Base-by-base conservation (phyloP, 1,140 invertebrate genomes). In the Pectinophora gossypiella region DNA sequence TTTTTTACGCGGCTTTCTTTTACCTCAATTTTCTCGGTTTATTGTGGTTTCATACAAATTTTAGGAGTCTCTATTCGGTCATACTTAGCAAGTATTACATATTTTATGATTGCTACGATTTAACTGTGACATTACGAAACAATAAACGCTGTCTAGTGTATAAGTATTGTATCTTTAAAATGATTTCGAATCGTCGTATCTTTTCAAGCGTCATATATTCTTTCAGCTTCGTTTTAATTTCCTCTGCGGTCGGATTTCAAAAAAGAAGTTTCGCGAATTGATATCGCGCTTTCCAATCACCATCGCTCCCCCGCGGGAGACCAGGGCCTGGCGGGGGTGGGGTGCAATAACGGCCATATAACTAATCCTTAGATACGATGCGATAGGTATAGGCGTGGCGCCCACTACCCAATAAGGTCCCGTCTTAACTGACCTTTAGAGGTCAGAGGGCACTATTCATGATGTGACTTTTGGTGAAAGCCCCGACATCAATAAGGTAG, bases 21-120 rank as follows among this genome's bases (percentile, higher is more conserved):
- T 68, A 72, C 77, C 71, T 82, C 70, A 69, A 76, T 78, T 76
- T 71, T 74, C 56, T 56, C 51, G 35, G 61, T 80, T 76, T 76
- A 80, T 74, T 74, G 72, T 73, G 58, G 48, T 65, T 76, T 78
- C 69, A 70, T 75, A 80, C 66, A 76, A 76, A 74, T 76, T 70
- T 70, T 57, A 66, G 56, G 51, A 56, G 59, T 54, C 47, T 64
- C 56, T 56, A 61, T 69, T 68, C 56, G 54, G 60, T 69, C 69
- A 51, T 56, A 59, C 61, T 70, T 64, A 71, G 69, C 51, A 46
- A 59, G 50, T 63, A 67, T 67, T 66, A 49, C 42, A 3, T 20
- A 40, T 40, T 40, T 16, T 16, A n/a, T 32, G n/a, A n/a, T n/a
- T 6, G 23, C 5, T 27, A 27, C 23, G 23, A 27, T 27, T 12